Percentiles rank a stretch among this genome's conserved stretches.
phyloP scores from a whole-genome alignment of 2,113 vertebrate genomes.

The Calcarius ornatus region DNA sequence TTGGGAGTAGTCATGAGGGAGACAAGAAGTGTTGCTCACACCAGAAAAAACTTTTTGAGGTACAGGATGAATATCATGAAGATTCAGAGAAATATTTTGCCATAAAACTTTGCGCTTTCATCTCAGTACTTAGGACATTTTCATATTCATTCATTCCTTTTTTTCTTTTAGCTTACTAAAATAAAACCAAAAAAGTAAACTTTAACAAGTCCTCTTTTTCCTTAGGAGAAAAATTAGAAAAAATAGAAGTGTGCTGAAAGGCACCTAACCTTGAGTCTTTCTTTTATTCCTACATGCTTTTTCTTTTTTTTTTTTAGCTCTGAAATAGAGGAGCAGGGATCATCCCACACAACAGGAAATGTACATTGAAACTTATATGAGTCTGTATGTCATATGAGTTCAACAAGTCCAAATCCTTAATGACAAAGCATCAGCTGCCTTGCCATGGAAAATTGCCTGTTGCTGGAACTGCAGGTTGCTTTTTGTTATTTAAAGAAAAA shows the following conservation, averaged over 20 bases:
- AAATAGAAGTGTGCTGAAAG: not conserved
- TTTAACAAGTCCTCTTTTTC: not conserved
- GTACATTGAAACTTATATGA: not conserved
- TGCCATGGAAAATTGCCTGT: not conserved
- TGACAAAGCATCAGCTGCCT: not conserved
- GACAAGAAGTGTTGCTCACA: constrained; percentile 3
- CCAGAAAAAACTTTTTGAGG: constrained; percentile 15
- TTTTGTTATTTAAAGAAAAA: constrained; percentile 24
- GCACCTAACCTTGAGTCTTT: not conserved
- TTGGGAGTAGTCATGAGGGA: constrained; percentile 11
- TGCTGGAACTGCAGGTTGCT: not conserved
- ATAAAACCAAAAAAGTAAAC: not conserved
- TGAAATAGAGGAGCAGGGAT: not conserved
- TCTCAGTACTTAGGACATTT: not conserved
- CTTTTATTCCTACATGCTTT: not conserved
- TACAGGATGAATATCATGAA: not conserved
- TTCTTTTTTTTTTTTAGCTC: not conserved
- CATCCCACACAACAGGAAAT: constrained; percentile 34
- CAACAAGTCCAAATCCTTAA: constrained; percentile 21
- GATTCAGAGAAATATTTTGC: not conserved
- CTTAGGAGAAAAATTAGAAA: not conserved
- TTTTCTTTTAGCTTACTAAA: not conserved
- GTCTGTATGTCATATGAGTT: not conserved
- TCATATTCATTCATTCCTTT: not conserved
- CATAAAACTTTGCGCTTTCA: not conserved